Percentiles rank a stretch among this genome's conserved stretches.
Conservation (phyloP, 2,113 vertebrate species). For the Hyaena hyaena region DNA sequence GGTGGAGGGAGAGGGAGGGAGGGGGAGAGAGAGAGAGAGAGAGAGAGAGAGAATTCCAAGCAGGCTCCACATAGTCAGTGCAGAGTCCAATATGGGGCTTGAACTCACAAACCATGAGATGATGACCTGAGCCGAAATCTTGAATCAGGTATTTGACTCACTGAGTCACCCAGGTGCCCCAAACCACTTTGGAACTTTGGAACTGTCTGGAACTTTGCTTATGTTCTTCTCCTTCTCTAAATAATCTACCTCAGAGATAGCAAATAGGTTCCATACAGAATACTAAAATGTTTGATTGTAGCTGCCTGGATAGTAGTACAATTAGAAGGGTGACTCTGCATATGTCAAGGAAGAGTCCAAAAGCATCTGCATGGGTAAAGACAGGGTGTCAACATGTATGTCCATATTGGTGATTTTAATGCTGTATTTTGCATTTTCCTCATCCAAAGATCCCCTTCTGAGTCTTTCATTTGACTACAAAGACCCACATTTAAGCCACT, state of each 20-base stretch:
- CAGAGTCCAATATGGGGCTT: too few species aligned
- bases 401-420: neutral
- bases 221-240: neutral
- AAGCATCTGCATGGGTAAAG: neutral
- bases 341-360: neutral
- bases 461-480: neutral
- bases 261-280: neutral
- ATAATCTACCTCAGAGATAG: neutral
- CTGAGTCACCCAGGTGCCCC: neutral
- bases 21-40: too few species aligned
- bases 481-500: neutral
- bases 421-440: neutral
- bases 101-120: too few species aligned
- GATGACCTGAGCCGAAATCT: too few species aligned
- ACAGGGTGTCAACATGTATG: neutral
- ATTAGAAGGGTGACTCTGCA: neutral
- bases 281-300: neutral
- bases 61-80: too few species aligned
- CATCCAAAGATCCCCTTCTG: neutral
- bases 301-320: neutral
- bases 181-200: neutral
- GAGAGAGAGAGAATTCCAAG: too few species aligned
- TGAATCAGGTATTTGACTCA: too few species aligned
- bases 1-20: too few species aligned
- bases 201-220: neutral